These are phyloP conservation scores for Trachymyrmex septentrionalis DNA, from an alignment of 1,140 invertebrate species.

Conservation along the genomic window DNA sequence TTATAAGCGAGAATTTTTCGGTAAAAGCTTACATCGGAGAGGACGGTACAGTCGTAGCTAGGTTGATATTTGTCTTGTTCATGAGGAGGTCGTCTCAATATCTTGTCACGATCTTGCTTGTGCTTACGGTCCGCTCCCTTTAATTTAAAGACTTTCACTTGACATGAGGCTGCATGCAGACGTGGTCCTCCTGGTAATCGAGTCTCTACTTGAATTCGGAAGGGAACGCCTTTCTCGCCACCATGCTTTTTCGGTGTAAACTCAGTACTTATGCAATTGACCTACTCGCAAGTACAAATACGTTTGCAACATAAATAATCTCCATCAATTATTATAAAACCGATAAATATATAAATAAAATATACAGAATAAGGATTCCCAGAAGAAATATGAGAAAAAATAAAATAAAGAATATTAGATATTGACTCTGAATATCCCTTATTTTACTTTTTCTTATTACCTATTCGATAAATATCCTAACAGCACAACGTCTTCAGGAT, in stretches of 20 bases:
- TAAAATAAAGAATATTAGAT: no score
- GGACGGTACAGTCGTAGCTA: slow-evolving; percentile 97
- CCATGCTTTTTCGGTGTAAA: slow-evolving; percentile 99
- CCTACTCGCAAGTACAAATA: slow-evolving; percentile 85
- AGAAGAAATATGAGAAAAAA: no score
- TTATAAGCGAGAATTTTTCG: not conserved
- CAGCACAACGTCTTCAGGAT: no score
- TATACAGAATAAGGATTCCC: no score
- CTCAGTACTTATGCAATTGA: slow-evolving; percentile 99
- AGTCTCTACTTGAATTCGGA: slow-evolving; percentile 97
- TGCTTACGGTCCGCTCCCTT: slow-evolving; percentile 99
- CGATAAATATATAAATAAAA: no score
- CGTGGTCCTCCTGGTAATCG: slow-evolving; percentile 84
- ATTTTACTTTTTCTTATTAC: no score
- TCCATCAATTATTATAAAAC: not conserved
- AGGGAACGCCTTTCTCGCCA: slow-evolving; percentile 98
- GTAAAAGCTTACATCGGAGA: slow-evolving; percentile 91
- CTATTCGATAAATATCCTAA: not conserved
- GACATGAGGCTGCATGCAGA: slow-evolving; percentile 97
- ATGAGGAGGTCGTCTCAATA: slow-evolving; percentile 93
- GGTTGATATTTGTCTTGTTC: slow-evolving; percentile 98
- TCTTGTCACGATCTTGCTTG: slow-evolving; percentile 98
- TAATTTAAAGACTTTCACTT: slow-evolving; percentile 97
- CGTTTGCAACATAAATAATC: not conserved
- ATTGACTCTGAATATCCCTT: no score